Percentiles rank a stretch among this genome's conserved stretches.
Conservation (phyloP, 2,888 invertebrate species). For the Pristionchus exspectatus region DNA sequence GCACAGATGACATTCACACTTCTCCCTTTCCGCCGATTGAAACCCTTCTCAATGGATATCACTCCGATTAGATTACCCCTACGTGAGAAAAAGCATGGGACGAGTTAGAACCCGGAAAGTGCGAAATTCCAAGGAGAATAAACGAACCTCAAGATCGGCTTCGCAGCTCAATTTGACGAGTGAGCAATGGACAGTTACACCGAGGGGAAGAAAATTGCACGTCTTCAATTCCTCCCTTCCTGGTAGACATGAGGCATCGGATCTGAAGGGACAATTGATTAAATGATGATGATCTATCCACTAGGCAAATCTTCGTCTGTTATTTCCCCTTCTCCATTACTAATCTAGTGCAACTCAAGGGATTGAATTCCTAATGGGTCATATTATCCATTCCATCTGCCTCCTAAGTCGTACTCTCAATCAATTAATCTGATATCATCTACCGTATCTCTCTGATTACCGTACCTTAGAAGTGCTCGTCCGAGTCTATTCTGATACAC, state of each 20-base stretch:
- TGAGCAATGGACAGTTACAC: slow-evolving; percentile 74
- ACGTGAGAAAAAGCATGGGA: not conserved
- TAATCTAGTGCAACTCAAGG: not conserved
- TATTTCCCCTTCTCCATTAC: not conserved
- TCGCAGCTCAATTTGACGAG: slow-evolving; percentile 78
- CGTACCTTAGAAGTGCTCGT: slow-evolving; percentile 66
- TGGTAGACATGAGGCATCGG: slow-evolving; percentile 76
- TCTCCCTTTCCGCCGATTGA: slow-evolving; percentile 18
- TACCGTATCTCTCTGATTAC: not conserved
- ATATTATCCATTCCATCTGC: not conserved
- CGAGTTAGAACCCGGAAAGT: not conserved
- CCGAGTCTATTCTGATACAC: slow-evolving; percentile 78
- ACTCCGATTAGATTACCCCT: not conserved
- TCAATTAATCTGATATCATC: not conserved
- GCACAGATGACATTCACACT: not conserved
- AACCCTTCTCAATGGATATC: not conserved
- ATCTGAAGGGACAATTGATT: slow-evolving; percentile 57
- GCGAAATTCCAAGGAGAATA: not conserved
- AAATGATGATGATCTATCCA: not conserved
- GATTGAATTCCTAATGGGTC: slow-evolving; percentile 40
- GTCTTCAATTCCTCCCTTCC: slow-evolving; percentile 74
- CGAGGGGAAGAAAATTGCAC: slow-evolving; percentile 76
- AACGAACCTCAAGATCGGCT: slow-evolving; percentile 71
- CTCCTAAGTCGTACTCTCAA: not conserved
- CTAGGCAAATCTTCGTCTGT: not conserved